These are phyloP conservation scores for Neopipo cinnamomea DNA, from an alignment of 2,113 vertebrate species.

Conservation along the genomic window DNA sequence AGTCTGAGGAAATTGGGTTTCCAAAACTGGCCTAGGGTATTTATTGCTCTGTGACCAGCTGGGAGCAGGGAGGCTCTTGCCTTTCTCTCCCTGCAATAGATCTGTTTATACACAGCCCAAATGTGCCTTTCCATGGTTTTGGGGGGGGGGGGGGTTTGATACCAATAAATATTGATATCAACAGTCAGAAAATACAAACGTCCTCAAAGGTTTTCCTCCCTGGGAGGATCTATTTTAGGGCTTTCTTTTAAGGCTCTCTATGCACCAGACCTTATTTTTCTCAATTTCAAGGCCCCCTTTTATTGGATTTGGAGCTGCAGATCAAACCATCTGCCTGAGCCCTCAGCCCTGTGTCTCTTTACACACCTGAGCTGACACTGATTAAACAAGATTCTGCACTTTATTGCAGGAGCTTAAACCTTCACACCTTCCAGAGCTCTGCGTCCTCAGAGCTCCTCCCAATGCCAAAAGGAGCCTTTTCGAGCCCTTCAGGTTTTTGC, in stretches of 20 bases:
- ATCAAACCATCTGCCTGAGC: background rate
- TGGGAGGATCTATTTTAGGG: background rate
- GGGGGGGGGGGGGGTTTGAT: background rate
- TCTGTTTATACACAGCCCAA: background rate
- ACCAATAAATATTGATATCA: background rate
- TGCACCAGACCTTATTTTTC: background rate
- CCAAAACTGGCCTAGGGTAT: background rate
- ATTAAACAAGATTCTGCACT: background rate
- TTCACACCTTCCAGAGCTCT: background rate
- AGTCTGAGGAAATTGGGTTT: background rate
- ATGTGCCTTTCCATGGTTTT: background rate
- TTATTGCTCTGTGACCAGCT: background rate
- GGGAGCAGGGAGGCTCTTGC: background rate
- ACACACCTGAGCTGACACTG: background rate
- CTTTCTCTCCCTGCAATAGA: background rate
- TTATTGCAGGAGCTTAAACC: background rate
- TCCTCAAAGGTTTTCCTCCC: background rate
- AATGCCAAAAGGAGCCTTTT: background rate
- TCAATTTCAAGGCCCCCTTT: background rate
- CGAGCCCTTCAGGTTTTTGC: background rate
- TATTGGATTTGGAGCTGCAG: background rate
- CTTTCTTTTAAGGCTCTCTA: background rate
- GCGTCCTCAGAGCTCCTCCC: background rate
- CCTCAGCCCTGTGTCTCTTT: background rate
- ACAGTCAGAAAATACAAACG: background rate